phyloP scores from a whole-genome alignment of 1,140 invertebrate species.

The Drosophila trapezifrons region DNA sequence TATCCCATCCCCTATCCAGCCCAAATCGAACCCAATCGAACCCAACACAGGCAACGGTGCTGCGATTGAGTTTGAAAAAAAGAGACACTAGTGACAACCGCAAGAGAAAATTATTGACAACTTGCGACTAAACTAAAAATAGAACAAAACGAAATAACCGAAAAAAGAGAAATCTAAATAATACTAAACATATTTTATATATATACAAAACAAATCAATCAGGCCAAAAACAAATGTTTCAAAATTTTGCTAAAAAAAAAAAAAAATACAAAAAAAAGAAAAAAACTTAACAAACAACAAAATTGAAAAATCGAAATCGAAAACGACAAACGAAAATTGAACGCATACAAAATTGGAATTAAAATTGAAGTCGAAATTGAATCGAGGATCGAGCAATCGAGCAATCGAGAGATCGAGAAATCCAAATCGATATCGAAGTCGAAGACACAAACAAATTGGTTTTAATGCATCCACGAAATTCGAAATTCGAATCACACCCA shows the following conservation, averaged over 20 bases:
- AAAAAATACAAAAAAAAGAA: constrained; percentile 10
- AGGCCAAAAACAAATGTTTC: constrained; percentile 84
- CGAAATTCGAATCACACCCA: constrained; percentile 31
- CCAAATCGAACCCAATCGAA: constrained; percentile 48
- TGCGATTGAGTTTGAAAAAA: constrained; percentile 83
- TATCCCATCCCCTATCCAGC: constrained; percentile 18
- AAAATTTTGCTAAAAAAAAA: constrained; percentile 78
- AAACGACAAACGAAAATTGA: constrained; percentile 30
- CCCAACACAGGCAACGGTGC: constrained; percentile 72
- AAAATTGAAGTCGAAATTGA: constrained; percentile 36
- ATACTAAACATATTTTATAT: constrained; percentile 69
- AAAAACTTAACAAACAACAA: constrained; percentile 24
- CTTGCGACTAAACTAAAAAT: constrained; percentile 55
- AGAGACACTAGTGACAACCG: constrained; percentile 84
- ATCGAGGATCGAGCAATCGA: constrained; percentile 28
- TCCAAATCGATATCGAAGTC: constrained; percentile 32
- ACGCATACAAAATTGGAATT: constrained; percentile 44
- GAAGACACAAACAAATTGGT: constrained; percentile 52
- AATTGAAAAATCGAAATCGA: constrained; percentile 33
- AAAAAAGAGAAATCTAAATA: constrained; percentile 58
- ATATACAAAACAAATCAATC: constrained; percentile 82
- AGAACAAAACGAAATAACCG: constrained; percentile 49
- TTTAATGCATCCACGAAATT: constrained; percentile 55
- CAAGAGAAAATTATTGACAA: constrained; percentile 62
- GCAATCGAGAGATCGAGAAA: constrained; percentile 17